Evolutionary conservation across 1,140 invertebrate genomes (phyloP).

Genomic region (Bombus breviceps): DNA sequence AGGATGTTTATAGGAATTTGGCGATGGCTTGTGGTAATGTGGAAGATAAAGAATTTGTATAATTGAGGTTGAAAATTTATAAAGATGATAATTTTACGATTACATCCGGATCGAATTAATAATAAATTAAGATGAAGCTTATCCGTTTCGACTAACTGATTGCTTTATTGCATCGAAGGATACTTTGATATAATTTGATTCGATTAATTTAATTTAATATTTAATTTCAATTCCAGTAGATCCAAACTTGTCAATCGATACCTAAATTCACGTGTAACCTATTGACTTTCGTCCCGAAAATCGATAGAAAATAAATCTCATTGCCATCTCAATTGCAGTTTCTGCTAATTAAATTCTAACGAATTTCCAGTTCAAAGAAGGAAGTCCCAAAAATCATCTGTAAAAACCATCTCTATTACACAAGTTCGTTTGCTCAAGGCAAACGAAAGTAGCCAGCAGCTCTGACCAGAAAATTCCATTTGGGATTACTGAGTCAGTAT

Average conservation of each 20-base stretch:
- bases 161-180: too few species aligned
- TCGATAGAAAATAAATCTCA: neutral
- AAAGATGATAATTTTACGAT: too few species aligned
- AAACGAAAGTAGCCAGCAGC: conserved; percentile 24
- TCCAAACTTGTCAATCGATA: neutral
- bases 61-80: too few species aligned
- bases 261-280: neutral
- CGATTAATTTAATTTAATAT: too few species aligned
- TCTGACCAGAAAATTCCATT: conserved; percentile 11
- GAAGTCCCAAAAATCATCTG: neutral
- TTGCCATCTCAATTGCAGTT: neutral
- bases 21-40: too few species aligned
- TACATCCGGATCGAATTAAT: too few species aligned
- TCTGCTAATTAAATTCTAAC: conserved; percentile 22
- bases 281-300: neutral
- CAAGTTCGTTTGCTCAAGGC: conserved; percentile 13
- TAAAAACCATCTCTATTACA: conserved; percentile 3
- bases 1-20: too few species aligned
- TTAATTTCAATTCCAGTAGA: neutral
- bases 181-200: too few species aligned
- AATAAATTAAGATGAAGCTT: too few species aligned
- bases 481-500: conserved; percentile 19
- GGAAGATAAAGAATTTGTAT: too few species aligned
- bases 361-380: neutral
- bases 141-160: too few species aligned